Conservation (phyloP, 1,140 invertebrate genomes). For the Euglossa dilemma region DNA sequence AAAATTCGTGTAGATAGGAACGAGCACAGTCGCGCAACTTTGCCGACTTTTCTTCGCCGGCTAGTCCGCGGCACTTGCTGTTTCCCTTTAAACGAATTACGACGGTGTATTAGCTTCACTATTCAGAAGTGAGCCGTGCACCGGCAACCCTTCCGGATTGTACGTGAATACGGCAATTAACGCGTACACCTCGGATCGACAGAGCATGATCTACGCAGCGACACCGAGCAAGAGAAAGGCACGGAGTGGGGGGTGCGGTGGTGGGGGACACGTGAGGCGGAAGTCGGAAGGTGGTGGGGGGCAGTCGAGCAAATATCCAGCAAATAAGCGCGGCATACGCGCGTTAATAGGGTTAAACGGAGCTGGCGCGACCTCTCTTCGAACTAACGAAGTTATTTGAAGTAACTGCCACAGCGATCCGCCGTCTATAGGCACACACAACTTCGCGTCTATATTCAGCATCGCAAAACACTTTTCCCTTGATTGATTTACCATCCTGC, state of each 20-base stretch:
- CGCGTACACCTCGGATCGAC: constrained; percentile 74
- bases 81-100: constrained; percentile 75
- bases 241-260: neutral
- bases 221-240: constrained; percentile 6
- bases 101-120: constrained; percentile 79
- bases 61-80: constrained; percentile 63
- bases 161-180: constrained; percentile 79
- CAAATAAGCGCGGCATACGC: constrained; percentile 65
- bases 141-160: constrained; percentile 76
- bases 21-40: constrained; percentile 37
- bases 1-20: constrained; percentile 24
- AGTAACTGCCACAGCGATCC: constrained; percentile 64
- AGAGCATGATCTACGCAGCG: constrained; percentile 14
- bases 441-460: neutral
- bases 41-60: constrained; percentile 57
- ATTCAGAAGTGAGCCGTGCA: constrained; percentile 75
- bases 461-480: neutral
- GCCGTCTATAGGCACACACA: constrained; percentile 33
- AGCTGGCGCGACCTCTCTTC: constrained; percentile 57
- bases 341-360: constrained; percentile 69
- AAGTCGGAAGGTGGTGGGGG: constrained; percentile 20
- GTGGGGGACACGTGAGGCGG: constrained; percentile 4
- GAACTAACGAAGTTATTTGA: constrained; percentile 72
- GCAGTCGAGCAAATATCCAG: constrained; percentile 50
- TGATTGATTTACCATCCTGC: neutral